These are phyloP conservation scores for Limanda limanda DNA, from an alignment of 2,113 vertebrate species.

Conservation along the genomic window DNA sequence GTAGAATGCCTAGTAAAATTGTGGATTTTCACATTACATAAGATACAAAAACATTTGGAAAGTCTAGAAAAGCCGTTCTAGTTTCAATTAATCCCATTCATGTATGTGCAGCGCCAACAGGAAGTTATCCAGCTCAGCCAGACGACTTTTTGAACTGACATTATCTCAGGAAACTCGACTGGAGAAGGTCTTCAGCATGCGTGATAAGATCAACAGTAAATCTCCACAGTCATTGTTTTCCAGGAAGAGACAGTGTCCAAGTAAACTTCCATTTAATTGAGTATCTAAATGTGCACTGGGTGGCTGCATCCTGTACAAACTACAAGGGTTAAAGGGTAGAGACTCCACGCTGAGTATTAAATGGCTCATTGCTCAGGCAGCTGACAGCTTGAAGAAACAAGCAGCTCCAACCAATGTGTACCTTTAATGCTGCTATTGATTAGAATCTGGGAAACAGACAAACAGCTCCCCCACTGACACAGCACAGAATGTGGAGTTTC, in stretches of 20 bases:
- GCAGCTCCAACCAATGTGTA: background rate
- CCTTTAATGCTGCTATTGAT: constrained; percentile 58
- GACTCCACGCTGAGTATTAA: background rate
- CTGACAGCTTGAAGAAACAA: constrained; percentile 6
- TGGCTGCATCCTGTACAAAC: background rate
- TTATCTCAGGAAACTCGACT: background rate
- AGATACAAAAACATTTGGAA: background rate
- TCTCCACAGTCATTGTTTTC: background rate
- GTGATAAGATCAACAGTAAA: background rate
- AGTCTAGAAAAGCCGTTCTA: background rate
- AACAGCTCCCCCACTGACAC: constrained; percentile 28
- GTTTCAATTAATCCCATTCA: background rate
- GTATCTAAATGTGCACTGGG: background rate
- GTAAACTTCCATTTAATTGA: background rate
- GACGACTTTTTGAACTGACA: background rate
- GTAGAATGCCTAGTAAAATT: too few relatives aligned
- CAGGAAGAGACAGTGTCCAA: background rate
- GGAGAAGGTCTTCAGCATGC: background rate
- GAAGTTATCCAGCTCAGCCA: background rate
- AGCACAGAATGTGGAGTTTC: constrained; percentile 40
- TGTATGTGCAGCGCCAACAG: background rate
- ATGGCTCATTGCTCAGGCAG: background rate
- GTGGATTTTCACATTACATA: too few relatives aligned
- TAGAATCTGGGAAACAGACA: constrained; percentile 36
- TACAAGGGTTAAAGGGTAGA: background rate